Percentiles rank a stretch among this genome's conserved stretches.
These are phyloP conservation scores for Flexamia atlantica DNA, from an alignment of 2,888 invertebrate genomes.

Conservation along the genomic window DNA sequence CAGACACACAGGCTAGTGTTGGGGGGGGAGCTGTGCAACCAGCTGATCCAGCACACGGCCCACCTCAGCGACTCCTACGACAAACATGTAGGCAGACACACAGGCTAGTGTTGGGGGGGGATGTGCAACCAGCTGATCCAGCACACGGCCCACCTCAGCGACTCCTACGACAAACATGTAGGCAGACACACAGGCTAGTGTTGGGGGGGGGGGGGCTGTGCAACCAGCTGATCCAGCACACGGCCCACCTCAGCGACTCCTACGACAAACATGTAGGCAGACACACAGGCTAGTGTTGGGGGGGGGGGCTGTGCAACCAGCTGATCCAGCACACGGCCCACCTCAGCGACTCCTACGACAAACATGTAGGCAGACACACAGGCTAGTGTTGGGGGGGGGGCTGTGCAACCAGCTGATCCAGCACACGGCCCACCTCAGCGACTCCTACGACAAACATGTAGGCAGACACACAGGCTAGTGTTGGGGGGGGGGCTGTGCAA, in stretches of 20 bases:
- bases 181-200: too few species aligned
- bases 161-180: conserved; percentile 68
- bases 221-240: conserved; percentile 74
- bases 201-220: conserved; percentile 91
- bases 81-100: too few species aligned
- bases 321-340: conserved; percentile 66
- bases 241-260: conserved; percentile 70
- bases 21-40: too few species aligned
- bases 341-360: conserved; percentile 70
- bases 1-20: too few species aligned
- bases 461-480: too few species aligned
- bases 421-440: conserved; percentile 69
- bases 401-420: conserved; percentile 79
- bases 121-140: conserved; percentile 79
- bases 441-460: conserved; percentile 68
- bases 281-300: too few species aligned
- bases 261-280: conserved; percentile 65
- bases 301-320: conserved; percentile 85
- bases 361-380: conserved; percentile 56
- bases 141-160: conserved; percentile 69
- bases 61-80: too few species aligned
- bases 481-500: too few species aligned
- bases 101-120: too few species aligned
- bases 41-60: too few species aligned
- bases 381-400: too few species aligned